Evolutionary conservation across 2,888 invertebrate species (phyloP).

Genomic region (Anoncus sp.): DNA sequence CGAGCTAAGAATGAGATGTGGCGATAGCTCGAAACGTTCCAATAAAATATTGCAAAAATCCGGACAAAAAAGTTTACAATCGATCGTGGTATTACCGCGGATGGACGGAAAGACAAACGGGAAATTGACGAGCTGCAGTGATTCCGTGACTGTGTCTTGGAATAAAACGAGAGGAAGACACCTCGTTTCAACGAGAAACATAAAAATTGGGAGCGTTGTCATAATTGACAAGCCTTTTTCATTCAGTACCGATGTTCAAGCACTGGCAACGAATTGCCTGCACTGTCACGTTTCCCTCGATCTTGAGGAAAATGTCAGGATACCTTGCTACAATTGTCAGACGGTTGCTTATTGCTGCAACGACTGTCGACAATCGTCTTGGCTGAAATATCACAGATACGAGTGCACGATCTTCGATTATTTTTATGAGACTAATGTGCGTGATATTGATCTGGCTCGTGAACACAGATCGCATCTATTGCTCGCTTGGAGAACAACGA

Average conservation of each 20-base stretch:
- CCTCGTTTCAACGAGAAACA: conserved; percentile 81
- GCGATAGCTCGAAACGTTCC: conserved; percentile 62
- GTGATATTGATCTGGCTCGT: conserved; percentile 41
- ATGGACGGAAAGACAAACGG: conserved; percentile 72
- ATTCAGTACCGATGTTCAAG: conserved; percentile 75
- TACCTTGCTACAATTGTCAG: conserved; percentile 78
- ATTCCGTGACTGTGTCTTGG: conserved; percentile 71
- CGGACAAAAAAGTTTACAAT: conserved; percentile 17
- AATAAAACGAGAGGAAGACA: conserved; percentile 80
- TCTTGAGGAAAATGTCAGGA: conserved; percentile 65
- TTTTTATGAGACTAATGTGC: conserved; percentile 71
- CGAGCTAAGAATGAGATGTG: conserved; percentile 70
- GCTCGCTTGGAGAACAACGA: conserved; percentile 78
- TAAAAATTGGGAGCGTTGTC: conserved; percentile 80
- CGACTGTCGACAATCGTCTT: conserved; percentile 78
- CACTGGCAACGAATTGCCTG: conserved; percentile 77
- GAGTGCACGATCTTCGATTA: conserved; percentile 81
- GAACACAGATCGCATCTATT: conserved; percentile 71
- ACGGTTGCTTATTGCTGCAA: conserved; percentile 81
- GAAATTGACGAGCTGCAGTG: conserved; percentile 74
- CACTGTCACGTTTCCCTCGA: conserved; percentile 76
- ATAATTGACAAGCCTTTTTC: conserved; percentile 79
- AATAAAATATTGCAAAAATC: conserved; percentile 27
- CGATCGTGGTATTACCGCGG: conserved; percentile 46
- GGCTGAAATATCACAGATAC: conserved; percentile 79